These are phyloP conservation scores for Palloptera scutellata DNA, from an alignment of 2,888 invertebrate genomes.

Conservation along the genomic window DNA sequence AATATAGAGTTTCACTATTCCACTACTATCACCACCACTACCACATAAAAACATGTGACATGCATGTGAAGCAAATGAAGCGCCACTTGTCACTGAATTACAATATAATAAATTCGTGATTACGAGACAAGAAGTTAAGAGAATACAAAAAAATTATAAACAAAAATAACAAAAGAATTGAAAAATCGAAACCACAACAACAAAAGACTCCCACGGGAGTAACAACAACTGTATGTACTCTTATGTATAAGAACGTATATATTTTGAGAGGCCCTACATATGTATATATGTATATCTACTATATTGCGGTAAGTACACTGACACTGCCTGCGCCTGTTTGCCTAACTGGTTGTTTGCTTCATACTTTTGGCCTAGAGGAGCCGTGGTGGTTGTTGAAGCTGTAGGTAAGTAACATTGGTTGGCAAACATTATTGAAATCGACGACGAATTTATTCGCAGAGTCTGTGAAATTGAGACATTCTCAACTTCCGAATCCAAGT, in stretches of 20 bases:
- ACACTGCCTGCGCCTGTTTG: background rate
- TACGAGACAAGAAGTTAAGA: slow-evolving; percentile 55
- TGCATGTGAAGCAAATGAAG: slow-evolving; percentile 47
- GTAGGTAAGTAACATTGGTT: too few species aligned
- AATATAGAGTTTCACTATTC: too few species aligned
- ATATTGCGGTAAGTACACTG: background rate
- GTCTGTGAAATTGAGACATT: slow-evolving; percentile 42
- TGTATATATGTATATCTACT: too few species aligned
- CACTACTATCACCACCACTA: background rate
- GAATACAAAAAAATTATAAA: slow-evolving; percentile 15
- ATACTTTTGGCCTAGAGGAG: too few species aligned
- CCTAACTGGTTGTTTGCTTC: too few species aligned
- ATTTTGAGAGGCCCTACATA: too few species aligned
- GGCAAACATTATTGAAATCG: too few species aligned
- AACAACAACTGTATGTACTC: background rate
- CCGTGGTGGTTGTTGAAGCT: too few species aligned
- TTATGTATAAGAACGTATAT: background rate
- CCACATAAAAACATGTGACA: slow-evolving; percentile 14
- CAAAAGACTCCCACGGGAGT: slow-evolving; percentile 40
- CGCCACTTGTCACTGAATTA: slow-evolving; percentile 63
- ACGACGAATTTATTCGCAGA: background rate
- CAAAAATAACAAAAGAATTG: slow-evolving; percentile 6
- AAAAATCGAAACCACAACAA: slow-evolving; percentile 16
- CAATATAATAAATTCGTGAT: slow-evolving; percentile 65
- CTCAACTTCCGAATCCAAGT: slow-evolving; percentile 59